A percentile compares a stretch with the other conserved stretches of the same genome.
Conservation (phyloP, 2,113 vertebrate genomes). For the Tenrec ecaudatus region DNA sequence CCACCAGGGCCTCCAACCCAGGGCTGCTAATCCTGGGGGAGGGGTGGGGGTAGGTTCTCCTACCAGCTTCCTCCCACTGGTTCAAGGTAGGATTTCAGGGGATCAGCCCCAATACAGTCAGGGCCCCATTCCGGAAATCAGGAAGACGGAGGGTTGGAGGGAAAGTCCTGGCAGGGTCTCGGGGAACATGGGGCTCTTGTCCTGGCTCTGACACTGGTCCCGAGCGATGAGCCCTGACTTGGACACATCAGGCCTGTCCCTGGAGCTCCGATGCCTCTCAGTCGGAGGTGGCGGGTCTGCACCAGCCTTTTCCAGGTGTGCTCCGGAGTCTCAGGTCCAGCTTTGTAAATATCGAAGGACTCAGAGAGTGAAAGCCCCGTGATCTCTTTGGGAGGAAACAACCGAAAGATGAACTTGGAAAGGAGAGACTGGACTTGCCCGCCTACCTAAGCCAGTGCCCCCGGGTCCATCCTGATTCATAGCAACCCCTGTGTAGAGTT, state of each 20-base stretch:
- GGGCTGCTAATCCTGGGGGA: neutral
- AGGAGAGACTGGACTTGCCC: neutral
- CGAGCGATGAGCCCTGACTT: neutral
- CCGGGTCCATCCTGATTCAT: too few relatives aligned
- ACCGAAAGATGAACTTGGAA: neutral
- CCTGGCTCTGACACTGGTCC: neutral
- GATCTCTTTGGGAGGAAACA: neutral
- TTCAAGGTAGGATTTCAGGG: slow-evolving; percentile 46
- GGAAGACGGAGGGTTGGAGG: neutral
- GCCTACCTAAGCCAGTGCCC: too few relatives aligned
- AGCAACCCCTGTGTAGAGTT: too few relatives aligned
- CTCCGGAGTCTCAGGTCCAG: neutral
- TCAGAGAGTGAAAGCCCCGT: neutral
- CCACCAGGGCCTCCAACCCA: neutral
- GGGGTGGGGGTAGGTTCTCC: neutral
- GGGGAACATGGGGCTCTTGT: neutral
- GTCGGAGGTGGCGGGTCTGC: fast-evolving
- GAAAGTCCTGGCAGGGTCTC: neutral
- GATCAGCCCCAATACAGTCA: neutral
- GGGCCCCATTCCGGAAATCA: neutral
- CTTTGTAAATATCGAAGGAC: neutral
- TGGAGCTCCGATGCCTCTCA: neutral
- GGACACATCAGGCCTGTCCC: neutral
- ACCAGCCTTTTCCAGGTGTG: neutral
- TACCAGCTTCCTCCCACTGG: neutral